Evolutionary conservation across 2,888 invertebrate species (phyloP), one percentile per base, ranked within the genome.

Genomic region (Philopedon plagiatum): DNA sequence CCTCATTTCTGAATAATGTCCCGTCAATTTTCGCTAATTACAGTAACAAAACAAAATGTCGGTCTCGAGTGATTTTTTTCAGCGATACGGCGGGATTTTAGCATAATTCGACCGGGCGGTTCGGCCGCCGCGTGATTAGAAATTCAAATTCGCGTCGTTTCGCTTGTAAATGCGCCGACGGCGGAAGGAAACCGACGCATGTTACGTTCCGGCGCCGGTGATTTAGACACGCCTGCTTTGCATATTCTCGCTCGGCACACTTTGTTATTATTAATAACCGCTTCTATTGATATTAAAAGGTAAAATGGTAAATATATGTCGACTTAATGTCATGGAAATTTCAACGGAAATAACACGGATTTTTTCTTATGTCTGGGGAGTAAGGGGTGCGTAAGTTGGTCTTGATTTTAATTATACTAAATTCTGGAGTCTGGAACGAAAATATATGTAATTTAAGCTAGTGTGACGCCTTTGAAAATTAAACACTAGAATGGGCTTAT

Each of bases 201-300:
- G 78, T 81, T 82, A 81, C 82, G 81, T 82, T 82, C 82, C 82
- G 81, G 74, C 79, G 77, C 75, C 76, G 78, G 78, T 77, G 73
- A 77, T 82, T 75, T 75, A 75, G 75, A 75, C 75, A 75, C 73
- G 73, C 68, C 73, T 67, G 67, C 51, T 75, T 75, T 75, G 75
- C 73, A 75, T 75, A 72, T 75, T 64, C 67, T 32, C 44, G 65
- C 54, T 64, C 67, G 63, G 65, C 51, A 46, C 71, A 37, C 66
- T 56, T 65, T 64, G 54, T 63, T 74, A 71, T 74, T 74, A 74
- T 82, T 82, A 81, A 81, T 82, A 73, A 73, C 69, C 39, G 57
- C 60, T 29, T 54, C 61, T 65, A 71, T 71, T 65, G 65, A 71
- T 65, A 71, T 71, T 71, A 70, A 62, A 49, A 56, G 62, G 61